Conservation (phyloP, 2,888 invertebrate genomes). For the Octonoba sinensis region DNA sequence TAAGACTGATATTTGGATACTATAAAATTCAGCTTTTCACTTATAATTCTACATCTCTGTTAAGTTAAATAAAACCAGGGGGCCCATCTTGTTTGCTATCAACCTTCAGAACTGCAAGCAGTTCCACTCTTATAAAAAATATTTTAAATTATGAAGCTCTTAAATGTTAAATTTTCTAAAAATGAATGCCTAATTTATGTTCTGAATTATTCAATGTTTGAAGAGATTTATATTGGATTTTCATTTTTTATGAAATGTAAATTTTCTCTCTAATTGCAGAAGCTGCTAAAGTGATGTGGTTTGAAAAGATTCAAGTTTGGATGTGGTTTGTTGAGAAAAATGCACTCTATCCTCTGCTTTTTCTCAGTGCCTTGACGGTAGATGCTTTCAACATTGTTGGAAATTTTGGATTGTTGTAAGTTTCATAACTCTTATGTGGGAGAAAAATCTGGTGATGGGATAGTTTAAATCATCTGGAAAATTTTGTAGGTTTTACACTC, state of each 20-base stretch:
- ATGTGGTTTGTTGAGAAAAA: conserved; percentile 92
- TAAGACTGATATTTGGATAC: too few species aligned
- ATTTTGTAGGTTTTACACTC: too few species aligned
- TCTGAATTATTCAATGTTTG: neutral
- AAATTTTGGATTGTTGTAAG: conserved; percentile 81
- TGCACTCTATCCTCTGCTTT: conserved; percentile 90
- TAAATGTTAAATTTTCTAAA: too few species aligned
- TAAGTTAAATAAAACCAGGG: too few species aligned
- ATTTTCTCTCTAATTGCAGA: conserved; percentile 73
- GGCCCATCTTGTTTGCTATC: too few species aligned
- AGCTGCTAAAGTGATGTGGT: conserved; percentile 93
- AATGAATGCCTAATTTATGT: neutral
- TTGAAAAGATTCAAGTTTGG: conserved; percentile 91
- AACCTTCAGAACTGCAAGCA: too few species aligned
- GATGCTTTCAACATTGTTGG: conserved; percentile 83
- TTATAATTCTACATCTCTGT: too few species aligned
- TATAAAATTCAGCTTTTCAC: too few species aligned
- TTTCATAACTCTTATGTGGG: conserved; percentile 5
- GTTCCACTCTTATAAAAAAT: too few species aligned
- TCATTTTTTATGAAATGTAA: neutral
- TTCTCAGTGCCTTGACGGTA: conserved; percentile 88
- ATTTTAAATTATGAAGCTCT: too few species aligned
- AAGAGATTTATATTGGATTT: neutral
- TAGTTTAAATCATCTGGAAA: neutral
- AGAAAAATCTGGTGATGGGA: too few species aligned